Evolutionary conservation across 2,888 invertebrate species (phyloP).

Genomic region (Tryphoninae sp.): DNA sequence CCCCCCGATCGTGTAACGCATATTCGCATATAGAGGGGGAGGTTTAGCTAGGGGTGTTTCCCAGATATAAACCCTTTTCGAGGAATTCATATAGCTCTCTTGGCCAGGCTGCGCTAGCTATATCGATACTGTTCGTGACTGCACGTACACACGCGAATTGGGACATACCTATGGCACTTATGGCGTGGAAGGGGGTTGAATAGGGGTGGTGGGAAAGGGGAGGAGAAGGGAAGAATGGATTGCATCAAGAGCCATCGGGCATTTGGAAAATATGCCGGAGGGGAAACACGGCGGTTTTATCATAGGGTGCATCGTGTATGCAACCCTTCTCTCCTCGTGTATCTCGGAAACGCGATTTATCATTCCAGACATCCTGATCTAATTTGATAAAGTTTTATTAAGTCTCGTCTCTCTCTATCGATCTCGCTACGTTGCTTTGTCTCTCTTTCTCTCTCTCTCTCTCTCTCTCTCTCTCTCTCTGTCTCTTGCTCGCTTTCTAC

Average conservation of each 20-base stretch:
- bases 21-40: not conserved
- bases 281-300: slow-evolving; percentile 42
- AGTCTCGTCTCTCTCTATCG: slow-evolving; percentile 3
- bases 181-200: not conserved
- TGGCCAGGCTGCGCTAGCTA: not conserved
- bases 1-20: slow-evolving; percentile 24
- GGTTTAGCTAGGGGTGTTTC: not conserved
- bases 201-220: no score
- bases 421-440: no score
- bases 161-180: not conserved
- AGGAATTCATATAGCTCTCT: slow-evolving; percentile 43
- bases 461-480: no score
- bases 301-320: slow-evolving; percentile 27
- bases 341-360: slow-evolving; percentile 43
- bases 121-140: slow-evolving; percentile 10
- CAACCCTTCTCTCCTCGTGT: slow-evolving; percentile 23
- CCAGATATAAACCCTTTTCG: slow-evolving; percentile 27
- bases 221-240: no score
- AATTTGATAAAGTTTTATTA: slow-evolving; percentile 57
- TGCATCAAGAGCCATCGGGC: slow-evolving; percentile 50
- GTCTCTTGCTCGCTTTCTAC: not conserved
- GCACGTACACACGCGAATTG: slow-evolving; percentile 15
- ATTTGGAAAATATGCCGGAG: slow-evolving; percentile 54
- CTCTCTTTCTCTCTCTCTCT: no score
- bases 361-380: slow-evolving; percentile 56